Evolutionary conservation across 2,113 vertebrate genomes (phyloP).

Genomic region (Lanius ludovicianus): DNA sequence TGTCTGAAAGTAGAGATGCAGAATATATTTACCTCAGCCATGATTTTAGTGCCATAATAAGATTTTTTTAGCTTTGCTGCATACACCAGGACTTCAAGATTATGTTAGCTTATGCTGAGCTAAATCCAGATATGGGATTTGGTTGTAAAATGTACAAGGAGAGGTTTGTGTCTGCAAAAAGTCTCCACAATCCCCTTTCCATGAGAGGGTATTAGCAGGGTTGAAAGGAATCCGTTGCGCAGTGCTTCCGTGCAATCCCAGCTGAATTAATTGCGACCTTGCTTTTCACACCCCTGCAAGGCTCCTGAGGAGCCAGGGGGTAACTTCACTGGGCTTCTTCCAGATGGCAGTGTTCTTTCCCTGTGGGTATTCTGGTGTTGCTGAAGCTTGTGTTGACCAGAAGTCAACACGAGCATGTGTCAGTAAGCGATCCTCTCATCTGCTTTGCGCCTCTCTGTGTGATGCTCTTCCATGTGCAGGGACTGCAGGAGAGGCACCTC

Average conservation of each 20-base stretch:
- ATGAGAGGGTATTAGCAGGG: not conserved
- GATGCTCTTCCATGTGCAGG: not conserved
- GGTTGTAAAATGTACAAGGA: conserved; percentile 46
- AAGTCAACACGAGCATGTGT: not conserved
- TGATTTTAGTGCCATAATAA: conserved; percentile 33
- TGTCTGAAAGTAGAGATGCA: not conserved
- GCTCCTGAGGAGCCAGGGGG: not conserved
- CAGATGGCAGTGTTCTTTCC: not conserved
- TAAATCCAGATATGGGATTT: conserved; percentile 15
- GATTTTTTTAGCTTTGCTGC: conserved; percentile 27
- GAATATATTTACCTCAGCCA: conserved; percentile 16
- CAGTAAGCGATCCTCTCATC: fast-evolving
- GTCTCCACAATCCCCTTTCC: not conserved
- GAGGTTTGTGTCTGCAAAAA: conserved; percentile 20
- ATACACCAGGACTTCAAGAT: conserved; percentile 44
- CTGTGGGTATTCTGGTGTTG: not conserved
- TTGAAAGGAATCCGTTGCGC: not conserved
- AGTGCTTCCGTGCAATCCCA: not conserved
- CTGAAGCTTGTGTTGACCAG: not conserved
- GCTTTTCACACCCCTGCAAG: not conserved
- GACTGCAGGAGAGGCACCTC: not conserved
- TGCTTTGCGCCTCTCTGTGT: fast-evolving
- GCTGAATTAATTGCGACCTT: not conserved
- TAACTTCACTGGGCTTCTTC: not conserved
- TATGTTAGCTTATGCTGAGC: conserved; percentile 22